phyloP scores from a whole-genome alignment of 2,888 invertebrate species.

The Ichneumon xanthorius region DNA sequence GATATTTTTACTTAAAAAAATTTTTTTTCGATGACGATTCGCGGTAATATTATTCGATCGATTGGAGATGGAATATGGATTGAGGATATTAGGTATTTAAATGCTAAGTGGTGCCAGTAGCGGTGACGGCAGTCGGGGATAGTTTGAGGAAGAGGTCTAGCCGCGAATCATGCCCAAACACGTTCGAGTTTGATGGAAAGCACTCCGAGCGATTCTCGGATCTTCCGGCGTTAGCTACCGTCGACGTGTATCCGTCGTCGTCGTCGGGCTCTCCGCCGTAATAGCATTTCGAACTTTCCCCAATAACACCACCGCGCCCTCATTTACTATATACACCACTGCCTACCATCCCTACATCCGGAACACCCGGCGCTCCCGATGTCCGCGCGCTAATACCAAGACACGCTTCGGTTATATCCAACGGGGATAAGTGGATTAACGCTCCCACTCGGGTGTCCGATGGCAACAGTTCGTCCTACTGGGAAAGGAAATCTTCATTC shows the following conservation, averaged over 20 bases:
- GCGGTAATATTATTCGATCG: conserved; percentile 18
- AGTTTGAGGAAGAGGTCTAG: conserved; percentile 49
- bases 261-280: conserved; percentile 62
- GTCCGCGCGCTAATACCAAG: conserved; percentile 45
- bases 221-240: conserved; percentile 42
- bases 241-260: conserved; percentile 31
- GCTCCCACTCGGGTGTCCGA: conserved; percentile 53
- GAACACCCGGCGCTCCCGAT: conserved; percentile 43
- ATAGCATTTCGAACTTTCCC: conserved; percentile 75
- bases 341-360: conserved; percentile 3
- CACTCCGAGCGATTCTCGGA: conserved; percentile 52
- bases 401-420: conserved; percentile 55
- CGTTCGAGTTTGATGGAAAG: conserved; percentile 62
- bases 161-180: conserved; percentile 62
- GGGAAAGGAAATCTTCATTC: background rate
- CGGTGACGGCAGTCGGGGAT: conserved; percentile 9
- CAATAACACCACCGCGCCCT: conserved; percentile 72
- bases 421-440: conserved; percentile 76
- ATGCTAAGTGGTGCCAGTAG: background rate
- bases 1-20: background rate
- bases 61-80: conserved; percentile 2
- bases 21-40: background rate
- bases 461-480: background rate
- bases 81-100: conserved; percentile 9
- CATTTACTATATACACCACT: conserved; percentile 34